Evolutionary conservation across 2,797 vertebrate genomes (phyloP).

Genomic region (Scarus forsteni): DNA sequence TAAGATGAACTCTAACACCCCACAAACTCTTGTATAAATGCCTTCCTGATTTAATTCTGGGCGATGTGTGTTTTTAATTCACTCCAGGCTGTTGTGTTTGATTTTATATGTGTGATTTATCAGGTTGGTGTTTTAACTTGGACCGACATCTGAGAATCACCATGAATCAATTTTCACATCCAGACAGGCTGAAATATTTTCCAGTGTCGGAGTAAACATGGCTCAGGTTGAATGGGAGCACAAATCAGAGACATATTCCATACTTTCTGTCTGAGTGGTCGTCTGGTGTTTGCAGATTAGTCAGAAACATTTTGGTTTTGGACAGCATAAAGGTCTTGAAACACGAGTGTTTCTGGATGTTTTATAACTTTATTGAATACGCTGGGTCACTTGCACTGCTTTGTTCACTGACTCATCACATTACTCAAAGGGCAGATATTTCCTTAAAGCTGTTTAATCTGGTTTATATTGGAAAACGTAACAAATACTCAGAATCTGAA

Average conservation of each 20-base stretch:
- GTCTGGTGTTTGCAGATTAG: constrained; percentile 54
- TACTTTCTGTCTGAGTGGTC: constrained; percentile 50
- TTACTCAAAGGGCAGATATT: constrained; percentile 14
- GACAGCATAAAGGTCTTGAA: constrained; percentile 28
- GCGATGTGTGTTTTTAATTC: constrained; percentile 48
- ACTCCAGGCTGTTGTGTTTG: constrained; percentile 48
- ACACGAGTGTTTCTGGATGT: constrained; percentile 23
- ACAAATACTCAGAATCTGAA: neutral
- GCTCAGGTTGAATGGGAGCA: constrained; percentile 46
- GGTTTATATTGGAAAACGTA: neutral
- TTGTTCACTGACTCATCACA: constrained; percentile 25
- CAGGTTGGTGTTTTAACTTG: constrained; percentile 48
- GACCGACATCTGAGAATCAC: constrained; percentile 71
- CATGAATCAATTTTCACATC: constrained; percentile 16
- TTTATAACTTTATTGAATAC: constrained; percentile 22
- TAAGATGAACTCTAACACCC: neutral
- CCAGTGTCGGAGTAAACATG: constrained; percentile 56
- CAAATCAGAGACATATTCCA: constrained; percentile 41
- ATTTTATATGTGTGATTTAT: constrained; percentile 59
- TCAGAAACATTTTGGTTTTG: constrained; percentile 51
- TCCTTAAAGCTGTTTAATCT: neutral
- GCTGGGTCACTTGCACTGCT: neutral
- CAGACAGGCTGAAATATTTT: constrained; percentile 50
- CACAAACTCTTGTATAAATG: neutral
- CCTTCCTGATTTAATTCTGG: constrained; percentile 35